phyloP scores from a whole-genome alignment of 2,113 vertebrate species.

The Phasianus colchicus region DNA sequence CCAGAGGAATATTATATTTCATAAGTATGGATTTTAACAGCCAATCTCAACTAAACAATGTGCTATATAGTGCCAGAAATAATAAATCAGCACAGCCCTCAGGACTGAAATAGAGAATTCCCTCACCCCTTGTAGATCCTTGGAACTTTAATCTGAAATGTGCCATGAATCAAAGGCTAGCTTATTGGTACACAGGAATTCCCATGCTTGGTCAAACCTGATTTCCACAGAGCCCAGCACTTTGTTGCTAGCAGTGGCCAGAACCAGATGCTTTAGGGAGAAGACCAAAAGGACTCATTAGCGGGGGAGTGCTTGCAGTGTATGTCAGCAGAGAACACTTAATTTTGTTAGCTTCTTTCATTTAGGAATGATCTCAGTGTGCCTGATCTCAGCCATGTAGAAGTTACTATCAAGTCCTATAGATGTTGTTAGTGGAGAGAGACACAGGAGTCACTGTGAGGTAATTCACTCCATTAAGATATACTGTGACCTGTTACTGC shows the following conservation, averaged over 20 bases:
- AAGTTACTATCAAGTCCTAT: not conserved
- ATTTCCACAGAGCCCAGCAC: slow-evolving; percentile 30
- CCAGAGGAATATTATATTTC: slow-evolving; percentile 60
- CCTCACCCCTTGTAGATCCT: slow-evolving; percentile 38
- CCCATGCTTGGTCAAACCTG: slow-evolving; percentile 40
- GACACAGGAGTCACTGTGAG: not conserved
- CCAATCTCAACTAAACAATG: slow-evolving; percentile 54
- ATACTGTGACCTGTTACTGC: not conserved
- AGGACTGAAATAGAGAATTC: slow-evolving; percentile 53
- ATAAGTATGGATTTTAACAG: slow-evolving; percentile 49
- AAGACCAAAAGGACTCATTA: not conserved
- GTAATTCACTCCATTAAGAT: not conserved
- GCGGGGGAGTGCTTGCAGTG: not conserved
- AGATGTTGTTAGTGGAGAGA: not conserved
- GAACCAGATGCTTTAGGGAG: slow-evolving; percentile 18
- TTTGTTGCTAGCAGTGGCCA: slow-evolving; percentile 4
- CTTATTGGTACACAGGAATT: slow-evolving; percentile 40
- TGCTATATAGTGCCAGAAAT: not conserved
- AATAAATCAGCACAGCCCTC: slow-evolving; percentile 42
- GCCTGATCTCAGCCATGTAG: not conserved
- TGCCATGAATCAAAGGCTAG: slow-evolving; percentile 25
- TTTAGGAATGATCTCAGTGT: not conserved
- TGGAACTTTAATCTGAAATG: slow-evolving; percentile 55
- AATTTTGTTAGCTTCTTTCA: not conserved
- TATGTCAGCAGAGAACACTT: not conserved